Conservation (phyloP, 2,888 invertebrate species). For the Liopterus haemorrhoidalis region DNA sequence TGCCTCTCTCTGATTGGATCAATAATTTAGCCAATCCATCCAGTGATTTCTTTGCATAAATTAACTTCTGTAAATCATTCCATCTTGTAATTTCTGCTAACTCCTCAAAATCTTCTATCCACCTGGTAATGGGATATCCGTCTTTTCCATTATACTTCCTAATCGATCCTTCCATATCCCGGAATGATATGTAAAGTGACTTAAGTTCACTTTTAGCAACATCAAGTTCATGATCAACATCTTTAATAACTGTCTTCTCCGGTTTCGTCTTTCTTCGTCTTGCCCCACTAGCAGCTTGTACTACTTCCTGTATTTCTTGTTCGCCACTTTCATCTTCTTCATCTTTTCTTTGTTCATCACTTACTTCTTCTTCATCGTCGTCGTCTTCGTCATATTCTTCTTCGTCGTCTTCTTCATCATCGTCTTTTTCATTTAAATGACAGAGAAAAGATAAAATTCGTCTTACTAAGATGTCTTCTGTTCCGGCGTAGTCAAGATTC, state of each 20-base stretch:
- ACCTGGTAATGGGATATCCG: constrained; percentile 14
- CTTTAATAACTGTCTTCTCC: constrained; percentile 1
- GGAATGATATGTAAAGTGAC: constrained; percentile 1
- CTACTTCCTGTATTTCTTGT: no score
- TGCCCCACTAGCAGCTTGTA: neutral
- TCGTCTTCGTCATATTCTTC: constrained; percentile 1
- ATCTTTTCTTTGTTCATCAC: no score
- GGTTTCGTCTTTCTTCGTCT: constrained; percentile 4
- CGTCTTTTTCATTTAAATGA: neutral
- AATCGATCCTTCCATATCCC: constrained; percentile 5
- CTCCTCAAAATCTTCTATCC: constrained; percentile 23
- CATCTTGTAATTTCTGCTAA: constrained; percentile 17
- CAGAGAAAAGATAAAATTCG: constrained; percentile 3
- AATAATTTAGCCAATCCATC: constrained; percentile 21
- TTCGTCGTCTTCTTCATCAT: no score
- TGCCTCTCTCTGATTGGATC: constrained; percentile 19
- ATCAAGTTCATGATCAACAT: neutral
- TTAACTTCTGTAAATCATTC: constrained; percentile 21
- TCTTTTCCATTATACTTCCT: constrained; percentile 6
- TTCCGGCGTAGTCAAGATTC: constrained; percentile 3
- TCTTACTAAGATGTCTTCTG: constrained; percentile 1
- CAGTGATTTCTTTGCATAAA: constrained; percentile 24
- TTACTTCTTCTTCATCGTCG: constrained; percentile 1
- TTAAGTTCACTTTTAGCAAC: neutral
- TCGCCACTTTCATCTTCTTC: no score